These are phyloP conservation scores for Bhutanitis thaidina DNA, from an alignment of 2,888 invertebrate genomes.

Conservation along the genomic window DNA sequence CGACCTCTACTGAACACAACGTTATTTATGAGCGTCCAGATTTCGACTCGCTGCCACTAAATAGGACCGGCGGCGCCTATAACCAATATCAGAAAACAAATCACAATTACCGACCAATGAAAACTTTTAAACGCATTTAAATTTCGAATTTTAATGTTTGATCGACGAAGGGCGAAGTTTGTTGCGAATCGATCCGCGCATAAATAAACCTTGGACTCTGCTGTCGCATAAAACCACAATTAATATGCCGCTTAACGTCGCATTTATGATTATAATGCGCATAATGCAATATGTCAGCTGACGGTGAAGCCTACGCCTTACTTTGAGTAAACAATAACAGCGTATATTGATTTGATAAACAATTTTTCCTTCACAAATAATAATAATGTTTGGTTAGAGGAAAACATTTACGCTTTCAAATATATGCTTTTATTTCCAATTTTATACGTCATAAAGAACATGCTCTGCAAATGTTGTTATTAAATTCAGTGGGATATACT, in stretches of 20 bases:
- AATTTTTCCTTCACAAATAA: not conserved
- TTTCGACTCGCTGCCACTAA: conserved; percentile 1
- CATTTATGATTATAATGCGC: conserved; percentile 37
- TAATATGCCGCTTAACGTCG: conserved; percentile 40
- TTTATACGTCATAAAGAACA: not conserved
- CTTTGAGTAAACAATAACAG: not conserved
- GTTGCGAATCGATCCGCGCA: conserved; percentile 37
- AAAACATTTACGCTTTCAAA: not conserved
- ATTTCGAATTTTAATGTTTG: conserved; percentile 29
- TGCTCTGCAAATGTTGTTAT: not conserved
- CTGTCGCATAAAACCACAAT: conserved; percentile 41
- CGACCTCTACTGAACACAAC: not conserved
- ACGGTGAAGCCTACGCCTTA: conserved; percentile 1
- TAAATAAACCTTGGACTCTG: conserved; percentile 40
- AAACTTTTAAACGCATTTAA: conserved; percentile 20
- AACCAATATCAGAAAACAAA: conserved; percentile 9
- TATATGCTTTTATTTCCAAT: not conserved
- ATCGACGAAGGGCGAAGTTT: conserved; percentile 31
- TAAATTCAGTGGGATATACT: not conserved
- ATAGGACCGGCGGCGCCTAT: conserved; percentile 4
- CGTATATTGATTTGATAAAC: not conserved
- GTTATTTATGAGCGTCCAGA: conserved; percentile 6
- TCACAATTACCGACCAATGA: not conserved
- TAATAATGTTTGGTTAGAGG: not conserved
- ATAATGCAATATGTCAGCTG: conserved; percentile 8